Evolutionary conservation across 1,140 invertebrate species (phyloP).

Genomic region (Lordiphosa collinella): DNA sequence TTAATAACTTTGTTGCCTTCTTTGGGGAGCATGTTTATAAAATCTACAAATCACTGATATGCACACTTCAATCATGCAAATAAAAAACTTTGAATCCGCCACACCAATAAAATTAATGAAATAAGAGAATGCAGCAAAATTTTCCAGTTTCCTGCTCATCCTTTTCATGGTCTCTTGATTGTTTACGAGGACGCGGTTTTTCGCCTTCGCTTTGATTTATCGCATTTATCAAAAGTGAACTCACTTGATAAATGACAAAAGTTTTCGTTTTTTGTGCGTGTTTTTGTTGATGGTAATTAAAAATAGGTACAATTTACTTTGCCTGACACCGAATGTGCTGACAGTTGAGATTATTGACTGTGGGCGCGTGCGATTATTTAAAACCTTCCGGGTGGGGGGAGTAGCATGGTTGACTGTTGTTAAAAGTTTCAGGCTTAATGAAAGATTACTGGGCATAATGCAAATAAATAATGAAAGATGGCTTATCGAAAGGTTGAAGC

Average conservation of each 20-base stretch:
- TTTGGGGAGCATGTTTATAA: too few relatives aligned
- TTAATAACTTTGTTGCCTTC: too few relatives aligned
- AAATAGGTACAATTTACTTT: slow-evolving; percentile 28
- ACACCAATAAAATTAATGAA: too few relatives aligned
- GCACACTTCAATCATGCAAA: too few relatives aligned
- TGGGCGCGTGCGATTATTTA: slow-evolving; percentile 22
- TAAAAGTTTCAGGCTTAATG: slow-evolving; percentile 43
- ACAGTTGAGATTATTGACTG: slow-evolving; percentile 45
- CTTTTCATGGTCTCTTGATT: slow-evolving; percentile 19
- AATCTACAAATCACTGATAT: too few relatives aligned
- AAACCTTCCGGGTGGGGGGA: too few relatives aligned
- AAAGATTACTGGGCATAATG: slow-evolving; percentile 44
- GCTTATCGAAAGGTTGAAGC: slow-evolving; percentile 27
- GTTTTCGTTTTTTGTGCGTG: slow-evolving; percentile 43
- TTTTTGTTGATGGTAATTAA: slow-evolving; percentile 63
- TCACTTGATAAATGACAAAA: slow-evolving; percentile 65
- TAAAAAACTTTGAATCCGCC: too few relatives aligned
- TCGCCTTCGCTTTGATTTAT: slow-evolving; percentile 55
- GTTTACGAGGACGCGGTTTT: slow-evolving; percentile 34
- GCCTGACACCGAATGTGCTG: slow-evolving; percentile 22
- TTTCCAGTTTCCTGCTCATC: neutral
- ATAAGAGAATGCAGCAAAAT: too few relatives aligned
- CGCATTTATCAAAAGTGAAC: slow-evolving; percentile 39
- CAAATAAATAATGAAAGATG: slow-evolving; percentile 39
- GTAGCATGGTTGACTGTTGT: slow-evolving; percentile 12